Evolutionary conservation across 1,140 invertebrate species (phyloP).

Genomic region (Cardiocondyla obscurior): DNA sequence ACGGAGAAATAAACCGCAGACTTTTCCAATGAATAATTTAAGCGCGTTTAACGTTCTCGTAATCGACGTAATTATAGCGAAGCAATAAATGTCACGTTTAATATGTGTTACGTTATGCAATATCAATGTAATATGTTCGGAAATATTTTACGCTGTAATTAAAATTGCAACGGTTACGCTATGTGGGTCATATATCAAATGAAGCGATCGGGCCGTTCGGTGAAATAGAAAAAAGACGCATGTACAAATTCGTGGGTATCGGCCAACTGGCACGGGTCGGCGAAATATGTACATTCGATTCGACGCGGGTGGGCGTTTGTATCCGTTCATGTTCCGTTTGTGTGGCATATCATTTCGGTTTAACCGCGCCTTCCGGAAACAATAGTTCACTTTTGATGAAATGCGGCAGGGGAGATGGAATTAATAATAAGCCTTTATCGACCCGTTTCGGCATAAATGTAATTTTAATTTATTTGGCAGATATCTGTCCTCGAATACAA

Average conservation of each 20-base stretch:
- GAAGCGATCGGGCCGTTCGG: conserved; percentile 8
- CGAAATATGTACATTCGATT: neutral
- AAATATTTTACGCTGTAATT: conserved; percentile 26
- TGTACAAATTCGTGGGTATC: conserved; percentile 36
- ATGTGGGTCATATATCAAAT: conserved; percentile 39
- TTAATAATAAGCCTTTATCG: neutral
- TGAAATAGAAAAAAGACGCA: neutral
- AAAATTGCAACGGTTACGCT: neutral
- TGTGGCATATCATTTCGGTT: conserved; percentile 23
- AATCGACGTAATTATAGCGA: conserved; percentile 22
- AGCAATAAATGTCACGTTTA: neutral
- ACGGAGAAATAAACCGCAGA: neutral
- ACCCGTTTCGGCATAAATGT: neutral
- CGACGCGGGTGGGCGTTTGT: conserved; percentile 3
- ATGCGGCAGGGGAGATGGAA: neutral
- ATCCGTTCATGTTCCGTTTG: conserved; percentile 3
- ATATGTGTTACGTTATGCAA: neutral
- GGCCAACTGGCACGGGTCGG: conserved; percentile 21
- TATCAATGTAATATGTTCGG: conserved; percentile 10
- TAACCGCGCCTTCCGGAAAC: conserved; percentile 3
- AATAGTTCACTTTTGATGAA: neutral
- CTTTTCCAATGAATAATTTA: neutral
- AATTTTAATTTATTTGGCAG: neutral
- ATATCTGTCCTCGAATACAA: neutral
- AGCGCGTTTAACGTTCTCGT: neutral